A percentile compares a stretch with the other conserved stretches of the same genome.
Conservation (phyloP, 2,888 invertebrate genomes). For the Quadriops clusia region DNA sequence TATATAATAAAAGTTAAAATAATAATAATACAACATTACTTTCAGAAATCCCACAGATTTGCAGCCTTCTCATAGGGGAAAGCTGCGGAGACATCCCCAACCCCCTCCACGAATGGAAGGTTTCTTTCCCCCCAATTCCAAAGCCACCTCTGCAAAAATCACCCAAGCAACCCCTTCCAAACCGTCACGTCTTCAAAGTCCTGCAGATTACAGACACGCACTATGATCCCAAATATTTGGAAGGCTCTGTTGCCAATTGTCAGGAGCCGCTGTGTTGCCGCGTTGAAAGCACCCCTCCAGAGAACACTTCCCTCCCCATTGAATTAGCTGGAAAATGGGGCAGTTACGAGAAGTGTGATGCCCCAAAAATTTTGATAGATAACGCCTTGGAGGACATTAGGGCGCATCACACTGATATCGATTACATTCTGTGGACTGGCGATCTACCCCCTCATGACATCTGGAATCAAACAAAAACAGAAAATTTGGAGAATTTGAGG, state of each 20-base stretch:
- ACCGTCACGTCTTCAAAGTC: conserved; percentile 88
- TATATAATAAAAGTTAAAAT: too few relatives aligned
- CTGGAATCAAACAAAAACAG: conserved; percentile 81
- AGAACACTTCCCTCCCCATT: conserved; percentile 19
- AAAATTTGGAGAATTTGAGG: conserved; percentile 69
- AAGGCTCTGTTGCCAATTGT: conserved; percentile 82
- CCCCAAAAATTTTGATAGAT: conserved; percentile 80
- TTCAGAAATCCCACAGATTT: conserved; percentile 72
- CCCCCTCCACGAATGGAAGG: conserved; percentile 79
- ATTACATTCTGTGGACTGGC: conserved; percentile 92
- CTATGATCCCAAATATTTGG: conserved; percentile 82
- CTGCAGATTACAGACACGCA: conserved; percentile 94
- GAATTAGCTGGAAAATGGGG: too few relatives aligned
- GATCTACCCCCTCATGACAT: conserved; percentile 94
- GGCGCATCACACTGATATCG: conserved; percentile 74
- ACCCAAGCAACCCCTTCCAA: conserved; percentile 53
- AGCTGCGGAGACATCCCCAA: conserved; percentile 78
- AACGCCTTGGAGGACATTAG: conserved; percentile 81
- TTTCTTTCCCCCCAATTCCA: conserved; percentile 69
- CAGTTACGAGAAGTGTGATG: conserved; percentile 87
- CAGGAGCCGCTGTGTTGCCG: conserved; percentile 91
- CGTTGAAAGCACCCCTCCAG: conserved; percentile 62
- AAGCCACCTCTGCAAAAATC: conserved; percentile 55
- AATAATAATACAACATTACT: too few relatives aligned
- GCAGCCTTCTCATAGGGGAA: conserved; percentile 81